A percentile compares a stretch with the other conserved stretches of the same genome.
Evolutionary conservation across 2,113 vertebrate species (phyloP).

Genomic region (Corythornis cristatus): DNA sequence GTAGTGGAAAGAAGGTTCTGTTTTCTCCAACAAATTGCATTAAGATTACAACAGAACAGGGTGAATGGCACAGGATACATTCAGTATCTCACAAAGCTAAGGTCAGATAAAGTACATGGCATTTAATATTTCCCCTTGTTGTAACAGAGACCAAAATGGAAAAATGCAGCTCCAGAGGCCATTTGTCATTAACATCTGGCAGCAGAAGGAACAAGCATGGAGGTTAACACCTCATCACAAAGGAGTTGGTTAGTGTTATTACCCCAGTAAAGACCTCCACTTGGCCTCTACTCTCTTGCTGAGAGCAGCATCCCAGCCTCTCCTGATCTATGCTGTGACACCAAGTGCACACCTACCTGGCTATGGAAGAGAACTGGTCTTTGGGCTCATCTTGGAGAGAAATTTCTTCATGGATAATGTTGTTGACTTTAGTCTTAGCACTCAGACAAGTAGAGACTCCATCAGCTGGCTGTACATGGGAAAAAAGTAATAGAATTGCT

Average conservation of each 20-base stretch:
- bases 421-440: neutral
- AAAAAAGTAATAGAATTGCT: neutral
- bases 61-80: neutral
- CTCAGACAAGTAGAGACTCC: neutral
- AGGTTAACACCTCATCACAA: constrained; percentile 15
- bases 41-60: neutral
- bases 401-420: neutral
- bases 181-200: neutral
- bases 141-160: constrained; percentile 18
- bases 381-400: neutral
- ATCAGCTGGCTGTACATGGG: neutral
- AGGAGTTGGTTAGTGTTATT: neutral
- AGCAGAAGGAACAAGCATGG: constrained; percentile 2
- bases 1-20: neutral
- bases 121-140: constrained; percentile 33
- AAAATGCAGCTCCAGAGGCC: neutral
- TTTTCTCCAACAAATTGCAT: constrained; percentile 30
- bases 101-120: constrained; percentile 32
- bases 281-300: neutral
- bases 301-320: neutral
- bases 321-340: neutral
- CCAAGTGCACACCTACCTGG: neutral
- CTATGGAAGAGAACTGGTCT: neutral
- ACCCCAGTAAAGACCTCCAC: neutral
- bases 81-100: constrained; percentile 6